Percentiles rank a stretch among this genome's conserved stretches.
phyloP scores from a whole-genome alignment of 1,140 invertebrate genomes.

The Drosophila truncata region DNA sequence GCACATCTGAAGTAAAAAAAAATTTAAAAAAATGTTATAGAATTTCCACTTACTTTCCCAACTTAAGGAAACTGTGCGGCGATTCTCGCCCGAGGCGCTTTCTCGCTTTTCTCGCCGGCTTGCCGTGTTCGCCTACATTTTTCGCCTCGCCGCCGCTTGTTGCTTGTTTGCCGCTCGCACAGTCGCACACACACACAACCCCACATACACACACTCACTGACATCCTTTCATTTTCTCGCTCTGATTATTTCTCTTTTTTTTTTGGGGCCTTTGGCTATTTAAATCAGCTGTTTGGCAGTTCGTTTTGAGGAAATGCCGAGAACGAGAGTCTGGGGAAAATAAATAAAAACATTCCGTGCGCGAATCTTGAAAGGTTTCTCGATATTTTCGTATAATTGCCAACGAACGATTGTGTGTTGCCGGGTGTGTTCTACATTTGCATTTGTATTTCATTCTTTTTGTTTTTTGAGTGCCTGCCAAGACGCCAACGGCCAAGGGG shows the following conservation, averaged over 20 bases:
- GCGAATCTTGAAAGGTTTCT: constrained; percentile 47
- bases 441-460: constrained; percentile 9
- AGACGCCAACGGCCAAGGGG: constrained; percentile 19
- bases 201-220: neutral
- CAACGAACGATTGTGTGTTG: constrained; percentile 14
- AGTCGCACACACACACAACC: neutral
- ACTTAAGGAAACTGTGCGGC: constrained; percentile 39
- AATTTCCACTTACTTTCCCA: neutral
- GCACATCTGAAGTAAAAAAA: neutral
- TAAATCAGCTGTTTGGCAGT: constrained; percentile 58
- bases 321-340: constrained; percentile 38
- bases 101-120: constrained; percentile 54
- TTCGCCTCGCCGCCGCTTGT: constrained; percentile 66
- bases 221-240: constrained; percentile 28
- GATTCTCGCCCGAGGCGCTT: constrained; percentile 28
- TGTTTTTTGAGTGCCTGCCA: constrained; percentile 35
- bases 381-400: constrained; percentile 46
- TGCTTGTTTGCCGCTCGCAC: constrained; percentile 53
- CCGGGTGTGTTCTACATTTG: constrained; percentile 7
- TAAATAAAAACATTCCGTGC: constrained; percentile 48
- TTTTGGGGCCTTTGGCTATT: constrained; percentile 47
- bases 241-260: constrained; percentile 16
- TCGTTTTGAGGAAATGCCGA: constrained; percentile 33
- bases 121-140: constrained; percentile 28
- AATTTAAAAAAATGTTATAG: no score